These are phyloP conservation scores for Pachycephus smyrnensis DNA, from an alignment of 2,888 invertebrate genomes.

Conservation along the genomic window DNA sequence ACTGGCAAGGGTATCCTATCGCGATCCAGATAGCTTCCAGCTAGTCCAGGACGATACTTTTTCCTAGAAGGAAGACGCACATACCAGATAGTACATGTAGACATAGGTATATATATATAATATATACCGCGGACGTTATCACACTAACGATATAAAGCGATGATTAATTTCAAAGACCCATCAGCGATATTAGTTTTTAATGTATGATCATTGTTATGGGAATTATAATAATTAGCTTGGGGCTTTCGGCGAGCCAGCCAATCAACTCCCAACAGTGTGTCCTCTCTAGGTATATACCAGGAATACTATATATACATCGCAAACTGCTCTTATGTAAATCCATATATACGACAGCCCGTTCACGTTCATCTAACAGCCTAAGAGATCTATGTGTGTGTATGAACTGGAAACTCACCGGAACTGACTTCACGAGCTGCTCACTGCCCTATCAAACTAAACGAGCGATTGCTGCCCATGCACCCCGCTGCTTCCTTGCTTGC, in stretches of 20 bases:
- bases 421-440: constrained; percentile 26
- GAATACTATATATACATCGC: not conserved
- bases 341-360: constrained; percentile 13
- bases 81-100: too few relatives aligned
- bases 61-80: too few relatives aligned
- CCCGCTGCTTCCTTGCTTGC: not conserved
- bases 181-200: constrained; percentile 53
- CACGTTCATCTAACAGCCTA: constrained; percentile 5
- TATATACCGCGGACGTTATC: too few relatives aligned
- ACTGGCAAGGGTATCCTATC: too few relatives aligned
- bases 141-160: constrained; percentile 11
- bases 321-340: not conserved
- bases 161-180: constrained; percentile 47
- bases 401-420: constrained; percentile 34
- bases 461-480: constrained; percentile 23
- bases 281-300: constrained; percentile 10
- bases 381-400: constrained; percentile 10
- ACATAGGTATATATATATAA: too few relatives aligned
- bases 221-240: constrained; percentile 54
- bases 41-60: too few relatives aligned
- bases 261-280: constrained; percentile 44
- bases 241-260: constrained; percentile 27
- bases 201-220: constrained; percentile 43
- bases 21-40: too few relatives aligned
- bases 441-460: constrained; percentile 36